Evolutionary conservation across 2,113 vertebrate species (phyloP), one percentile per base, ranked within the genome.

Genomic region (Pomatorhinus ruficollis): DNA sequence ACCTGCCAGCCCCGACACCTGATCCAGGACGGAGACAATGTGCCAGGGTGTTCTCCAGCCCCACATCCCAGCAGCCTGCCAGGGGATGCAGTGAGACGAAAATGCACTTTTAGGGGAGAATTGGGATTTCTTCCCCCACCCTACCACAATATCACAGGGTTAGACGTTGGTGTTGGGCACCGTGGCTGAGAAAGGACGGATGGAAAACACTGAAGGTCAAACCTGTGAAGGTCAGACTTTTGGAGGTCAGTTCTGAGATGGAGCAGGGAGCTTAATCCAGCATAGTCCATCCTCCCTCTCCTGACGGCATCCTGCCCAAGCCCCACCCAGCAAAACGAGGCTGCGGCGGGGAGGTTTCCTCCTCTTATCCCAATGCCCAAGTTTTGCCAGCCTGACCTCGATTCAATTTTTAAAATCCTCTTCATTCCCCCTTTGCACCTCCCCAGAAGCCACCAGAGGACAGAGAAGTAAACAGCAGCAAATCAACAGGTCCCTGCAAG

Each of bases 211-310:
- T 91, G 93, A 96, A 97, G 93, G 92, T 96, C 93, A 87, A 89
- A 93, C 52, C 85, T 75, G 61, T 94, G 93, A 96, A 95, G 92
- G 90, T 96, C 94, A 87, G 39, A 92, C 71, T 93, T 72, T 33
- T 91, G 80, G 89, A 91, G 72, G 90, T 83, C 89, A 75, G 53
- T 31, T 4, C 42, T 3, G 71, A 82, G 65, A 57, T 10, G 64
- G 65, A 89, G 40, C 83, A 31, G 49, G 70, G 33, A 93, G 59
- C 82, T 78, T 23, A 31, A 71, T 49, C 54, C 78, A 24, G 56
- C 56, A 0, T 2, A 35, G 69, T 57, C 79, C 88, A 70, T 68
- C 96, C 93, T 91, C 84, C 88, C 40, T 47, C 82, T 96, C 92
- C 88, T 21, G 68, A 72, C 93, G 5, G 91, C 88, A 93, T 90